A percentile compares a stretch with the other conserved stretches of the same genome.
Conservation (phyloP, 1,140 invertebrate genomes). For the Tetramorium parvispinum region DNA sequence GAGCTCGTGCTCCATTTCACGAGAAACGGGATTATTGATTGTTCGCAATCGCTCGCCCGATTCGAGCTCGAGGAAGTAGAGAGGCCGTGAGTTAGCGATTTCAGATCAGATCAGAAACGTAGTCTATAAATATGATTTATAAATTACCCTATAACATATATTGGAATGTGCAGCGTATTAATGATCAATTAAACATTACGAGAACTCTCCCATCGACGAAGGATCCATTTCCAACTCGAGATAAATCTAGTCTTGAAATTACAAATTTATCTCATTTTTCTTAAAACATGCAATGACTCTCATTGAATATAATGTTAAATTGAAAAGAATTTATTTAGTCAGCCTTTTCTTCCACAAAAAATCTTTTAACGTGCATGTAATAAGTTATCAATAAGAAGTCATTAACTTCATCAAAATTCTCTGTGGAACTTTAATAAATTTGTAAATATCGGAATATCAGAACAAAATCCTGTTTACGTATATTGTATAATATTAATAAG, state of each 20-base stretch:
- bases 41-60: conserved; percentile 39
- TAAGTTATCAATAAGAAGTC: background rate
- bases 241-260: background rate
- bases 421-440: background rate
- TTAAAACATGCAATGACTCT: background rate
- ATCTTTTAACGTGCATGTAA: background rate
- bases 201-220: background rate
- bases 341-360: background rate
- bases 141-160: background rate
- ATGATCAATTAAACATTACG: background rate
- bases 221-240: background rate
- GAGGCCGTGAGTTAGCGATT: conserved; percentile 20
- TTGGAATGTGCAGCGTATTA: background rate
- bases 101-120: conserved; percentile 18
- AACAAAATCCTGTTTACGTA: background rate
- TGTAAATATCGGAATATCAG: background rate
- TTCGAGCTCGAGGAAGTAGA: background rate
- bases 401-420: background rate
- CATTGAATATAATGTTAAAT: background rate
- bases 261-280: background rate
- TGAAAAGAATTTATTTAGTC: background rate
- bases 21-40: conserved; percentile 54
- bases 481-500: background rate
- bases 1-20: conserved; percentile 34
- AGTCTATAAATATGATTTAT: background rate